Percentiles rank a stretch among this genome's conserved stretches.
Conservation (phyloP, 2,797 vertebrate species). For the Propithecus perrieri region DNA sequence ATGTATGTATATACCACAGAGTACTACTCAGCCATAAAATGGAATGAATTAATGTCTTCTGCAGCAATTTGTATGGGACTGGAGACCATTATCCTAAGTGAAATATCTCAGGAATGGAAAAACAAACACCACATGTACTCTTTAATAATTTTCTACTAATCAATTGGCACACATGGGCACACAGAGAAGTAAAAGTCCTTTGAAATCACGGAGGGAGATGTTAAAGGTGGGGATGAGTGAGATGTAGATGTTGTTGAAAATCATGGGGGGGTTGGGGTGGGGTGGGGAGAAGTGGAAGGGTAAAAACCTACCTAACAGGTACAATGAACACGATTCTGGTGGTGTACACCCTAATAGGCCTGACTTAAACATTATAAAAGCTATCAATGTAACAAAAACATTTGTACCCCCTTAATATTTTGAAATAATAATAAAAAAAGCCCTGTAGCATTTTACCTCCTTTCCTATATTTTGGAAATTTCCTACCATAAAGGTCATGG, state of each 20-base stretch:
- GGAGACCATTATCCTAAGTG: not conserved
- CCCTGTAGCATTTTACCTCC: not conserved
- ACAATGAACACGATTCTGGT: not conserved
- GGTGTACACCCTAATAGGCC: not conserved
- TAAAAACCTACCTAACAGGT: not conserved
- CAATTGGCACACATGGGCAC: not conserved
- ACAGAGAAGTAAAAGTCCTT: not conserved
- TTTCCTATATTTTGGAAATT: not conserved
- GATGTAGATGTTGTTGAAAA: too few relatives aligned
- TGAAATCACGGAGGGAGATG: too few relatives aligned
- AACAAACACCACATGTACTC: not conserved
- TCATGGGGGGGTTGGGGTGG: not conserved
- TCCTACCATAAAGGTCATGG: not conserved
- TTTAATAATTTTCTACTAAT: not conserved
- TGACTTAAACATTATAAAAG: not conserved
- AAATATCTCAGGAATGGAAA: not conserved
- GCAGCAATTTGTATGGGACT: not conserved
- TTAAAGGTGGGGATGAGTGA: too few relatives aligned
- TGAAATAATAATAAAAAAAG: not conserved
- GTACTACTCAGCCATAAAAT: not conserved
- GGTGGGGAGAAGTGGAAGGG: not conserved
- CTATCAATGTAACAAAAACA: not conserved
- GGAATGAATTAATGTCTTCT: not conserved
- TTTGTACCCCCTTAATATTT: not conserved
- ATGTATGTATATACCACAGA: not conserved